A percentile compares a stretch with the other conserved stretches of the same genome.
Evolutionary conservation across 2,888 invertebrate genomes (phyloP).

Genomic region (Xylota sylvarum): DNA sequence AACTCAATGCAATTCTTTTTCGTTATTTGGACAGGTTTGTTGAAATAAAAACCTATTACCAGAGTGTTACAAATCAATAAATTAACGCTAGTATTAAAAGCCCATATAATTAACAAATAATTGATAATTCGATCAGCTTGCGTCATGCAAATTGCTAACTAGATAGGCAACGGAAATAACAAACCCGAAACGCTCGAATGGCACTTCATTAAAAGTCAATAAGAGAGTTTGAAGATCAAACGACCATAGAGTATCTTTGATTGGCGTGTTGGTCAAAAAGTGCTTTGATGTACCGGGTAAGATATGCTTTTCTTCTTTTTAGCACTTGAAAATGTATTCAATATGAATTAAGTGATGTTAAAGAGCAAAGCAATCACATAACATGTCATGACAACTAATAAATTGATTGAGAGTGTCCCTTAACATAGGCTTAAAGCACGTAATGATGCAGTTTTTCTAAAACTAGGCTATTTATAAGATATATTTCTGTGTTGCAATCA

Average conservation of each 20-base stretch:
- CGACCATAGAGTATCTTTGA: not conserved
- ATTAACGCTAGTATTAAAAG: not conserved
- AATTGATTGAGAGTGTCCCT: not conserved
- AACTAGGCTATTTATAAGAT: too few species aligned
- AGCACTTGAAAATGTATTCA: not conserved
- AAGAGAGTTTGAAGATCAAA: not conserved
- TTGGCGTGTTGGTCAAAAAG: not conserved
- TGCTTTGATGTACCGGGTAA: not conserved
- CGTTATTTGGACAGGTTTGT: too few species aligned
- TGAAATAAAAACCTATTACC: too few species aligned
- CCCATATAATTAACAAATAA: not conserved
- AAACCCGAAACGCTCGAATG: not conserved
- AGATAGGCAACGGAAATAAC: not conserved
- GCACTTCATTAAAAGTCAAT: not conserved
- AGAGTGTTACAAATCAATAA: not conserved
- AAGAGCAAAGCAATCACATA: not conserved
- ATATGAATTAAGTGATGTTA: not conserved
- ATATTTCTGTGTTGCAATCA: too few species aligned
- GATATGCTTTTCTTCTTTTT: not conserved
- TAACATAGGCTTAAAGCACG: not conserved
- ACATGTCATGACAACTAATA: not conserved
- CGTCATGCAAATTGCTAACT: not conserved
- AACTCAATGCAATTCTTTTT: too few species aligned
- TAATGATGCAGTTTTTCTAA: not conserved
- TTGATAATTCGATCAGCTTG: not conserved